Percentiles rank a stretch among this genome's conserved stretches.
phyloP scores from a whole-genome alignment of 2,797 vertebrate species.

The Eutrigla gurnardus region DNA sequence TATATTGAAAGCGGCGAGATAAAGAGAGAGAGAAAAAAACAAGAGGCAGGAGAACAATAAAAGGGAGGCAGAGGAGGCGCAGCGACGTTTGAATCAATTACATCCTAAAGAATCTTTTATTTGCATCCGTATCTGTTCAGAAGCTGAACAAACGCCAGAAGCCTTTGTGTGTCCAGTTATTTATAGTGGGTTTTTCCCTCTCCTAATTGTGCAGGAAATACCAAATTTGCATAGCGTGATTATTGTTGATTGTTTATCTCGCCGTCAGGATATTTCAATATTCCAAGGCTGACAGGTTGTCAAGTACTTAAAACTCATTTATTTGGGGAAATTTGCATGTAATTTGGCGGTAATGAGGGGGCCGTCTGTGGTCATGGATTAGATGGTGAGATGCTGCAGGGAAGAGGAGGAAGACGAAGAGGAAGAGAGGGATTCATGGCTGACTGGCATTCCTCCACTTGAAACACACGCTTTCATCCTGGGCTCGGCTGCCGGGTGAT shows the following conservation, averaged over 20 bases:
- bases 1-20: constrained; percentile 83
- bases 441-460: constrained; percentile 81
- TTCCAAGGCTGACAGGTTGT: constrained; percentile 97
- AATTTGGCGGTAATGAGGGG: constrained; percentile 98
- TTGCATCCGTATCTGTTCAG: constrained; percentile 85
- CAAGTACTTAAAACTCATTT: constrained; percentile 99
- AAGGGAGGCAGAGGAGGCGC: constrained; percentile 75
- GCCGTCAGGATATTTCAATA: constrained; percentile 98
- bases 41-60: constrained; percentile 74
- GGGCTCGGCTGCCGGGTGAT: constrained; percentile 50
- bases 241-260: constrained; percentile 99
- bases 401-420: constrained; percentile 27
- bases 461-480: constrained; percentile 65
- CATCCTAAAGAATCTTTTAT: constrained; percentile 88
- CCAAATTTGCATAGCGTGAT: constrained; percentile 99
- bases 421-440: constrained; percentile 59
- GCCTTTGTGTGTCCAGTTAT: constrained; percentile 97
- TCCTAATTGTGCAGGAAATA: constrained; percentile 99
- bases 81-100: constrained; percentile 87
- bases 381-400: constrained; percentile 80
- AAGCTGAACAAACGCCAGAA: constrained; percentile 94
- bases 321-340: constrained; percentile 99
- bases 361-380: constrained; percentile 95
- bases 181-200: constrained; percentile 86
- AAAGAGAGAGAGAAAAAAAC: constrained; percentile 74